phyloP scores from a whole-genome alignment of 2,797 vertebrate species.

The Mustela erminea region DNA sequence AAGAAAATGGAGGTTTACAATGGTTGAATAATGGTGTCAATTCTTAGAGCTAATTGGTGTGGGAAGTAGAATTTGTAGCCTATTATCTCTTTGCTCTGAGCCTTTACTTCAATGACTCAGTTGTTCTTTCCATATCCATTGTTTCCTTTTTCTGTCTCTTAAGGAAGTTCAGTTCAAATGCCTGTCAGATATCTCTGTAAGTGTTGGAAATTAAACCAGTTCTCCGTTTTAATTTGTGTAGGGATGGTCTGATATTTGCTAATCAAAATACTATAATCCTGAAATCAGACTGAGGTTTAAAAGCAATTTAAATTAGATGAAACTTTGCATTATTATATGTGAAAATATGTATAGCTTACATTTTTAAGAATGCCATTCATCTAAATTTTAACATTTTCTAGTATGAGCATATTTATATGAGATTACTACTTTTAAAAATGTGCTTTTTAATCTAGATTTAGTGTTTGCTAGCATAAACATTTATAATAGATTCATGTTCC shows the following conservation, averaged over 20 bases:
- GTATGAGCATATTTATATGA: slow-evolving; percentile 25
- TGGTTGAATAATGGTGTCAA: not conserved
- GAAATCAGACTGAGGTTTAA: slow-evolving; percentile 32
- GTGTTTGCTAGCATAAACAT: slow-evolving; percentile 33
- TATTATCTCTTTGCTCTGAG: not conserved
- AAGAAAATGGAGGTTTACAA: not conserved
- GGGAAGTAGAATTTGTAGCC: not conserved
- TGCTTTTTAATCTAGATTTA: not conserved
- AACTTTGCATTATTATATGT: not conserved
- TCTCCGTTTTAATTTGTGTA: not conserved
- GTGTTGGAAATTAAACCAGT: slow-evolving; percentile 29
- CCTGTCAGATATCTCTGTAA: slow-evolving; percentile 5
- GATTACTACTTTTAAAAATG: slow-evolving; percentile 32
- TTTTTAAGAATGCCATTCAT: not conserved
- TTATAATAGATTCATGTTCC: slow-evolving; percentile 67
- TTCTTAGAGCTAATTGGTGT: not conserved
- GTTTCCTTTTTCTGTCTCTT: not conserved
- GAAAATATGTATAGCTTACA: not conserved
- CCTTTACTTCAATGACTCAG: not conserved
- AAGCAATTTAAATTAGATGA: not conserved
- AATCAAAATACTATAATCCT: not conserved
- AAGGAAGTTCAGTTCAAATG: not conserved
- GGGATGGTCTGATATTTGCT: not conserved
- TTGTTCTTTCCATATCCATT: not conserved
- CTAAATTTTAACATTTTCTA: slow-evolving; percentile 13